Evolutionary conservation across 1,140 invertebrate genomes (phyloP).

Genomic region (Hylaeus anthracinus): DNA sequence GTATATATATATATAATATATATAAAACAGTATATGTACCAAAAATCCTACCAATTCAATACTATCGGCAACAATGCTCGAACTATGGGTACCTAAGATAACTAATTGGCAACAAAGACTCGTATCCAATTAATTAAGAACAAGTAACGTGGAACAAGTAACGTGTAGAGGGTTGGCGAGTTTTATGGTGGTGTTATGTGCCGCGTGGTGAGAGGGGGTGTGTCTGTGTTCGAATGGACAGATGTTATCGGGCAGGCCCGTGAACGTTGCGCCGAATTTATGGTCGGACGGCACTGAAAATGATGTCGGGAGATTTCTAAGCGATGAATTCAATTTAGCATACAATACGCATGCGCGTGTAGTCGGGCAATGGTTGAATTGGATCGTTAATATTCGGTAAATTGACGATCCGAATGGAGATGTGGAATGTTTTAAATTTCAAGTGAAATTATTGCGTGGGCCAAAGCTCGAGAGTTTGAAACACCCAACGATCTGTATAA

Average conservation of each 20-base stretch:
- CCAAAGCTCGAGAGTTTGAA: too few species aligned
- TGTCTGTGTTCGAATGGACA: constrained; percentile 6
- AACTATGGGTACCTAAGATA: constrained; percentile 71
- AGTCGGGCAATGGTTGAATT: too few species aligned
- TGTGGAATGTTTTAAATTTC: not conserved
- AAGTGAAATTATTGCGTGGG: not conserved
- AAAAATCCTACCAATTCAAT: constrained; percentile 66
- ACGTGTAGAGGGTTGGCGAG: constrained; percentile 15
- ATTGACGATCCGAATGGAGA: not conserved
- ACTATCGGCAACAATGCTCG: constrained; percentile 70
- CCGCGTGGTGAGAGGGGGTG: not conserved
- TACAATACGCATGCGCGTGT: too few species aligned
- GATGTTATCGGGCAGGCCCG: not conserved
- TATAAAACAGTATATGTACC: constrained; percentile 53
- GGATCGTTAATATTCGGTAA: constrained; percentile 2
- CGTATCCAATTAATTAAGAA: constrained; percentile 70
- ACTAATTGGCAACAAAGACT: constrained; percentile 70
- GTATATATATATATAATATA: constrained; percentile 48
- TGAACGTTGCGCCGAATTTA: not conserved
- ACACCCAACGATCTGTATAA: too few species aligned
- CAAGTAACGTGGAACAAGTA: constrained; percentile 43
- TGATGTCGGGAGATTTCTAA: constrained; percentile 15
- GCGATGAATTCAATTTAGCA: not conserved
- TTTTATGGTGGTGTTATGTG: not conserved
- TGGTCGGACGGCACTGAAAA: not conserved